phyloP scores from a whole-genome alignment of 2,113 vertebrate species.

The Cololabis saira region DNA sequence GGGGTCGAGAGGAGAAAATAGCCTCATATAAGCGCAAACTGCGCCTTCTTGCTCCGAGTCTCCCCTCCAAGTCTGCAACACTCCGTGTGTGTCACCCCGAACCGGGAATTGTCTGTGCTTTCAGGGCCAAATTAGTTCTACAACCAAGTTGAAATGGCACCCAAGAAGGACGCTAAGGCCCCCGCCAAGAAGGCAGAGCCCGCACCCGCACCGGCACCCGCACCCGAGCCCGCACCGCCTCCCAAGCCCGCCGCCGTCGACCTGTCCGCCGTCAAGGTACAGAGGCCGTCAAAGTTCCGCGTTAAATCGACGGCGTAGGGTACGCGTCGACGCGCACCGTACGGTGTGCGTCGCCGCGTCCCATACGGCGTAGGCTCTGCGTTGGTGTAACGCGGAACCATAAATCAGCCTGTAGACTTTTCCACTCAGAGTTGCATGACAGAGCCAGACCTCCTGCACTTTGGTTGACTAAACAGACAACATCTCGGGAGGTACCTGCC shows the following conservation, averaged over 20 bases:
- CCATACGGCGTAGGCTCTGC: too few species aligned
- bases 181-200: conserved; percentile 81
- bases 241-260: conserved; percentile 61
- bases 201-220: conserved; percentile 62
- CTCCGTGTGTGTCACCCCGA: conserved; percentile 72
- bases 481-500: too few species aligned
- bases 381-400: too few species aligned
- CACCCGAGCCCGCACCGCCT: conserved; percentile 64
- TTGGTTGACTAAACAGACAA: background rate
- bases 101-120: conserved; percentile 68
- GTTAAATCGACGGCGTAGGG: too few species aligned
- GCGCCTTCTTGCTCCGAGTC: conserved; percentile 74
- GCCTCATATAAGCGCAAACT: conserved; percentile 74
- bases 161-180: conserved; percentile 84
- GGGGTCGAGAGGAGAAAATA: conserved; percentile 74
- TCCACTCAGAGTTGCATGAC: background rate
- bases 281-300: conserved; percentile 5
- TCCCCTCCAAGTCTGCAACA: conserved; percentile 74
- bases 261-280: conserved; percentile 82
- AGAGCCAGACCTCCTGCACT: background rate
- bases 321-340: too few species aligned
- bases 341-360: too few species aligned
- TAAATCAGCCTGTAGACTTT: too few species aligned
- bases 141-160: conserved; percentile 78
- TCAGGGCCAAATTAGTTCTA: conserved; percentile 52